A percentile compares a stretch with the other conserved stretches of the same genome.
Evolutionary conservation across 2,113 vertebrate species (phyloP).

Genomic region (Zosterops hypoxanthus): DNA sequence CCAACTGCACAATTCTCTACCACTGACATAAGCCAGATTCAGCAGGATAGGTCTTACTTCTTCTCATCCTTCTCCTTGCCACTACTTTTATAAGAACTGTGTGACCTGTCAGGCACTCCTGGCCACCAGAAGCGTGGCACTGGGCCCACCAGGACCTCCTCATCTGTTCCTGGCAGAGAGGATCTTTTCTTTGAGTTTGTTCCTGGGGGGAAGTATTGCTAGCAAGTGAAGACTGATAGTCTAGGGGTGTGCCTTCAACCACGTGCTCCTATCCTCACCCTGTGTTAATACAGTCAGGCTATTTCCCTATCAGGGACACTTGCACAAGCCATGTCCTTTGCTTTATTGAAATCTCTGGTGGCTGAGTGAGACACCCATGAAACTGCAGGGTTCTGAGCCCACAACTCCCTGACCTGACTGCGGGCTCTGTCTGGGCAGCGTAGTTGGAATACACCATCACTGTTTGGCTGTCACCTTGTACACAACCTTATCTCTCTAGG

Average conservation of each 20-base stretch:
- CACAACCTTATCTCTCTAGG: not conserved
- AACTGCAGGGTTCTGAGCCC: not conserved
- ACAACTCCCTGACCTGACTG: not conserved
- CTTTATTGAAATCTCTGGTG: not conserved
- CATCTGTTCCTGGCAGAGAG: not conserved
- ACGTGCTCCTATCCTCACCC: rapidly evolving
- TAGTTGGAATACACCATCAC: rapidly evolving
- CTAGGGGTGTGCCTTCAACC: not conserved
- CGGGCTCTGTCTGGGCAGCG: rapidly evolving
- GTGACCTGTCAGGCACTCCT: not conserved
- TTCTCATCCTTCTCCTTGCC: not conserved
- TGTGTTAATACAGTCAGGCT: not conserved
- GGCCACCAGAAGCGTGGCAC: not conserved
- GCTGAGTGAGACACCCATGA: not conserved
- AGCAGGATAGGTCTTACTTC: not conserved
- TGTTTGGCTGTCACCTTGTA: not conserved
- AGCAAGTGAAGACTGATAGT: not conserved
- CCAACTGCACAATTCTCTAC: not conserved
- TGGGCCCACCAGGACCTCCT: not conserved
- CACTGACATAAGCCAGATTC: not conserved
- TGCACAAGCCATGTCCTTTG: not conserved
- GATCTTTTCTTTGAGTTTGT: not conserved
- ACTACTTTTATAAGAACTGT: not conserved
- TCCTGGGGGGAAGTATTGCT: not conserved
- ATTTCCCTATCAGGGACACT: not conserved